Conservation (phyloP, 2,797 vertebrate genomes). For the Anguilla anguilla region DNA sequence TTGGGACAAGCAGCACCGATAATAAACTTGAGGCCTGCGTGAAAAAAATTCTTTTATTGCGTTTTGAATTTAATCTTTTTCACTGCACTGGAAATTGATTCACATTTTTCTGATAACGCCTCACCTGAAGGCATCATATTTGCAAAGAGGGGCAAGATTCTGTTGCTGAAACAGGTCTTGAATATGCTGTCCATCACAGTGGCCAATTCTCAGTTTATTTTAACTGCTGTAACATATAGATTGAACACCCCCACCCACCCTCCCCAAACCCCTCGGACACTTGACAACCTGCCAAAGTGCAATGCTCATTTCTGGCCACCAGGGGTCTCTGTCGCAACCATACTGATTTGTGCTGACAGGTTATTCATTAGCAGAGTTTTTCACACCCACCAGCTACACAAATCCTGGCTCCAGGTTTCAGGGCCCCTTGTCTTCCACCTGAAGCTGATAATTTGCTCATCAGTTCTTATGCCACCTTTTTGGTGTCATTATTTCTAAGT, state of each 20-base stretch:
- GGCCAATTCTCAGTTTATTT: background rate
- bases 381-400: background rate
- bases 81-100: too few relatives aligned
- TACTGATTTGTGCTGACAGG: background rate
- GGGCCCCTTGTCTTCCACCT: background rate
- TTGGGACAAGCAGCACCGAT: too few relatives aligned
- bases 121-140: too few relatives aligned
- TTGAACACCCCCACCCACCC: background rate
- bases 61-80: too few relatives aligned
- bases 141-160: too few relatives aligned
- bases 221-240: background rate
- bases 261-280: background rate
- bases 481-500: background rate
- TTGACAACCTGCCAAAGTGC: background rate
- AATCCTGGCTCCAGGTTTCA: background rate
- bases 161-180: too few relatives aligned
- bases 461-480: background rate
- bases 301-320: background rate
- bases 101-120: too few relatives aligned
- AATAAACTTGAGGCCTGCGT: too few relatives aligned
- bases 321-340: background rate
- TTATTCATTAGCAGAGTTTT: background rate
- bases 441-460: background rate
- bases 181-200: background rate
- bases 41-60: too few relatives aligned